Evolutionary conservation across 2,113 vertebrate species (phyloP), one percentile per base, ranked within the genome.

Genomic region (Orthonyx spaldingii): DNA sequence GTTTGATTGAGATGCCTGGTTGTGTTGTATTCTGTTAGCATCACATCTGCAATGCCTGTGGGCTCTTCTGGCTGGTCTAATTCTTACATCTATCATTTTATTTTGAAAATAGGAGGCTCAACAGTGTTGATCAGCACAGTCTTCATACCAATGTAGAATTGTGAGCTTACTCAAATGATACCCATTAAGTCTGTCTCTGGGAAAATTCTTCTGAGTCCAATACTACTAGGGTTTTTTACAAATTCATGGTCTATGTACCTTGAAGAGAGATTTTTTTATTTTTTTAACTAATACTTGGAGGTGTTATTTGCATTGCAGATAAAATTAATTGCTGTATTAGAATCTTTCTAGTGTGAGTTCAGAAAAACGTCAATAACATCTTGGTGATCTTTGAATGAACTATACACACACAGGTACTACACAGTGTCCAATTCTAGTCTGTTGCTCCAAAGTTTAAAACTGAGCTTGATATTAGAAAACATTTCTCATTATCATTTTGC

Each of bases 401-500:
- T 68, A 1, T 37, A 24, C 32, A 16, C 16, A n/a, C 9, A 10
- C 14, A 47, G 55, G 26, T 41, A n/a, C 13, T 41, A n/a, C 13
- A 32, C 20, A 44, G 16, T 20, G 21, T 41, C 35, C 30, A 44
- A 4, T 56, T 77, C 35, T 71, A 66, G 21, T 41, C 41, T 63
- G 26, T 53, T 89, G n/a, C 16, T 59, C 8, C 10, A 37, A 46
- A 64, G 79, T 69, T 71, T 59, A 65, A 72, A 70, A 16, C 41
- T 6, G 24, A 57, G 27, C 21, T 16, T 35, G 60, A 41, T 89
- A 89, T 93, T 49, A 49, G 30, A 13, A 68, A 66, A 93, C 10
- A 10, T 52, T 70, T 93, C 59, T 94, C 5, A 3, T 42, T 91
- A 19, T 90, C n/a, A 1, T 79, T 96, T 98, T 97, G 93, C 97